Conservation (phyloP, 2,888 invertebrate genomes). For the Saturnia pavonia region DNA sequence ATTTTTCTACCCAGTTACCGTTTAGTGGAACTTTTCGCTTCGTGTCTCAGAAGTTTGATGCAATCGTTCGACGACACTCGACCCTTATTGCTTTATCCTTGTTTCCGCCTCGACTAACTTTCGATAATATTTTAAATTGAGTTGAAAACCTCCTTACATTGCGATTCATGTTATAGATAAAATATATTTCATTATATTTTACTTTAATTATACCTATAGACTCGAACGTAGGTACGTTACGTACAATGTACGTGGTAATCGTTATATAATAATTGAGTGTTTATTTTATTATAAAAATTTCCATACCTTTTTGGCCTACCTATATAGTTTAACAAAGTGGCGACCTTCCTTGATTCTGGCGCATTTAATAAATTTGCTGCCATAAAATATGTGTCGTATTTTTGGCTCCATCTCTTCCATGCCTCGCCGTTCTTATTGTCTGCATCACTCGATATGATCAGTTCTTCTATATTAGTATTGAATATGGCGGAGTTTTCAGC, state of each 20-base stretch:
- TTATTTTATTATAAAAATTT: no score
- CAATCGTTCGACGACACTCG: slow-evolving; percentile 36
- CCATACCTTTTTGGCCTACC: no score
- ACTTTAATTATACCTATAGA: not conserved
- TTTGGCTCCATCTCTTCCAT: no score
- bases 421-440: no score
- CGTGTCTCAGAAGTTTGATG: slow-evolving; percentile 34
- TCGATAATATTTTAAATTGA: slow-evolving; percentile 18
- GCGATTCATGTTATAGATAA: not conserved
- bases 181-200: not conserved
- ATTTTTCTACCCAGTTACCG: slow-evolving; percentile 44
- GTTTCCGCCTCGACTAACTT: slow-evolving; percentile 32
- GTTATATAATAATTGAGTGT: no score
- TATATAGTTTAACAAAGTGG: no score
- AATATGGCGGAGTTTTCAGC: no score
- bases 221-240: not conserved
- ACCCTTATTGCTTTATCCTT: slow-evolving; percentile 44
- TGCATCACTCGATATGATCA: no score
- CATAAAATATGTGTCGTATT: no score
- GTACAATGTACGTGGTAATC: not conserved
- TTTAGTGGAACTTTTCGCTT: slow-evolving; percentile 33
- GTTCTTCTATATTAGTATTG: no score
- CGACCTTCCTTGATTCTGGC: no score
- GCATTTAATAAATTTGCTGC: no score
- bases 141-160: not conserved